Evolutionary conservation across 2,113 vertebrate species (phyloP).

Genomic region (Athene cunicularia): DNA sequence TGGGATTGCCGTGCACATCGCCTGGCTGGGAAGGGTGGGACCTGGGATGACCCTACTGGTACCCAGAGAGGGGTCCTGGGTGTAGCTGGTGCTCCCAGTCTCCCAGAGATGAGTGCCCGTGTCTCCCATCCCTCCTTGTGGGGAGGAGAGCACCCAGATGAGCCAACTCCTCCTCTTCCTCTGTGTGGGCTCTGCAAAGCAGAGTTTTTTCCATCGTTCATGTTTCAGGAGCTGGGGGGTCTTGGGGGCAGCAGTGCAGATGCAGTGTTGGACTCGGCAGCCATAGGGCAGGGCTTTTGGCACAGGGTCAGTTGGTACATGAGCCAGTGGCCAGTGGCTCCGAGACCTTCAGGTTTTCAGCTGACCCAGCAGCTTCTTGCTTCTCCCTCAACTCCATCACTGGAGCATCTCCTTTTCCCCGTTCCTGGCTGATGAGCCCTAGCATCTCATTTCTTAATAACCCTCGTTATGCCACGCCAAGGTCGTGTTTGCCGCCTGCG

Average conservation of each 20-base stretch:
- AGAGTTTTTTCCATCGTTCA: neutral
- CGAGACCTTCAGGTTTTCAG: neutral
- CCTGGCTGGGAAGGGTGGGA: neutral
- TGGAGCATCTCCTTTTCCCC: neutral
- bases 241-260: neutral
- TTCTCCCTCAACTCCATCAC: neutral
- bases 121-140: neutral
- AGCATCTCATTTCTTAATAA: neutral
- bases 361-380: neutral
- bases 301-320: neutral
- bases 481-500: rapidly evolving
- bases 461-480: neutral
- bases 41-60: neutral
- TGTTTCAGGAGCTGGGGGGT: neutral
- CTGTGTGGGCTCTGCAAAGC: neutral
- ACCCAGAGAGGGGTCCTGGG: too few species aligned
- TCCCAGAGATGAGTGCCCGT: neutral
- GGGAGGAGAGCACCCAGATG: neutral
- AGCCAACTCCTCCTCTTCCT: neutral
- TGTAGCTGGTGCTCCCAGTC: neutral
- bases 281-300: neutral
- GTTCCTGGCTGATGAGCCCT: neutral
- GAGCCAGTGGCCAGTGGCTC: neutral
- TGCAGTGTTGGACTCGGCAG: neutral
- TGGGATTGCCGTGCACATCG: rapidly evolving